Evolutionary conservation across 2,113 vertebrate species (phyloP), one percentile per base, ranked within the genome.

Genomic region (Zapus hudsonius): DNA sequence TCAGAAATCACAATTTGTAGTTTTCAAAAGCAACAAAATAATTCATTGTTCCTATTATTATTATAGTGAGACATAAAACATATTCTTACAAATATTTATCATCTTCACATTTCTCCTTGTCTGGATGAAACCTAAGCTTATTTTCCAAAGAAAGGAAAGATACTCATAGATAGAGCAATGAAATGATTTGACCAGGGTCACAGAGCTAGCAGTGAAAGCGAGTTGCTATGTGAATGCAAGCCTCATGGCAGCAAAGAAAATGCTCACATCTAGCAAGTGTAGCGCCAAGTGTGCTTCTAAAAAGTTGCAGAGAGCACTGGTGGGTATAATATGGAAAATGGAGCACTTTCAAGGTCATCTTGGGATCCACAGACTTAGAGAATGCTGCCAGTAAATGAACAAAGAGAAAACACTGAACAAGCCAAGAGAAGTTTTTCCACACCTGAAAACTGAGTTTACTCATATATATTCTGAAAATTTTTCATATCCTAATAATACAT

Each of bases 141-240:
- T 73, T 79, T 91, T 64, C 80, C 91, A 59, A 89, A 88, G 73
- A n/a, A 87, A 47, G 42, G 36, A 86, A 90, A 93, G 38, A 47
- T 72, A 17, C 23, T 91, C 63, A 29, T 25, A 13, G 57, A 81
- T 66, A 52, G 2, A 88, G 5, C n/a, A 84, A 84, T 64, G 20
- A 16, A 57, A 16, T 55, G 38, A 74, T 82, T 76, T 92, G 70
- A 66, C 4, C 33, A 94, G 91, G 47, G 69, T 83, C 69, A 85
- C 44, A 85, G 1, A 69, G 7, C 8, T n/a, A 79, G 31, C 40
- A 91, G 19, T 36, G 36, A 52, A 7, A 22, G 44, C 70, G 13
- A 90, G 64, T 52, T 75, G 33, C 38, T 67, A 79, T 91, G 64
- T 94, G 36, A 92, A 90, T 85, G 16, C 47, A 89, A 69, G 64